Conservation (phyloP, 2,113 vertebrate genomes). For the Cyphomyrus discorhynchus region DNA sequence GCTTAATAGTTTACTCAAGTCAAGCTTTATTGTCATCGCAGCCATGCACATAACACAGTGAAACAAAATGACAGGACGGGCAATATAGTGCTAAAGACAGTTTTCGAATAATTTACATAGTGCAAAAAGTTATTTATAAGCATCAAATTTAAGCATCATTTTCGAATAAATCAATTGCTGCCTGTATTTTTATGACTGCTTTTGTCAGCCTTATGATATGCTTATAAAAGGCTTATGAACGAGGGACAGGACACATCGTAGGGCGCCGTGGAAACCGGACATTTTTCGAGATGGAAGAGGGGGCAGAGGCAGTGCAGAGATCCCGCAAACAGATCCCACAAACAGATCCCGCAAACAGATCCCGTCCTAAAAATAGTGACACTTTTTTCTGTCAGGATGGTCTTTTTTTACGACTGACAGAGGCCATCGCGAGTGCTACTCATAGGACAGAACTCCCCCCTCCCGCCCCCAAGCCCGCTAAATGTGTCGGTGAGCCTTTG, state of each 20-base stretch:
- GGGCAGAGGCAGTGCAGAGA: neutral
- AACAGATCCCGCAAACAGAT: neutral
- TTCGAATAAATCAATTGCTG: neutral
- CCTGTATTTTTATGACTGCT: neutral
- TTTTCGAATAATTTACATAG: neutral
- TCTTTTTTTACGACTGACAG: neutral
- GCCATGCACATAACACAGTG: neutral
- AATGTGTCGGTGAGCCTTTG: neutral
- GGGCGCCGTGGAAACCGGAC: too few species aligned
- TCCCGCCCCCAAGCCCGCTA: neutral
- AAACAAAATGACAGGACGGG: neutral
- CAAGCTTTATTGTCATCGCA: neutral
- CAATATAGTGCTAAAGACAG: neutral
- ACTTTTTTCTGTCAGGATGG: neutral
- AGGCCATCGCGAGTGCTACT: neutral
- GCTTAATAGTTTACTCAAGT: neutral
- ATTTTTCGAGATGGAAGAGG: neutral
- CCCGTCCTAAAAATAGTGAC: neutral
- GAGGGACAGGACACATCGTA: neutral
- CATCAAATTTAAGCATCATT: neutral
- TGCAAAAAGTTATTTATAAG: neutral
- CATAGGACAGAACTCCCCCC: neutral
- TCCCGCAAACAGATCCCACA: too few species aligned
- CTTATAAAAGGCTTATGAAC: neutral
- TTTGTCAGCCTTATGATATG: neutral